Evolutionary conservation across 2,888 invertebrate genomes (phyloP), one percentile per base, ranked within the genome.

Genomic region (Hyposoter didymator): DNA sequence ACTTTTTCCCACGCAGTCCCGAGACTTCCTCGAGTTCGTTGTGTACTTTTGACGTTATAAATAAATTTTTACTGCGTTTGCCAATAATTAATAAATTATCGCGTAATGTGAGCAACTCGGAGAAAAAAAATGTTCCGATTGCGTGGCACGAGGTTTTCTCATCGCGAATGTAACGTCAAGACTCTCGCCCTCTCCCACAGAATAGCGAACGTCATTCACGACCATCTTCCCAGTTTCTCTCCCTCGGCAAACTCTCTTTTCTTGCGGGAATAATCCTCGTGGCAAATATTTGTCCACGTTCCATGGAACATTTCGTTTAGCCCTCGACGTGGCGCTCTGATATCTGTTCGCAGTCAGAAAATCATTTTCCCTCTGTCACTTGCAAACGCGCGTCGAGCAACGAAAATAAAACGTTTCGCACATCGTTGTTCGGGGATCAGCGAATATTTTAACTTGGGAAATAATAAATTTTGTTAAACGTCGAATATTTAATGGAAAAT

Each of bases 221-320:
- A 17, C 43, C 62, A 47, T 59, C 59, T 39, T 47, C 17, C 47
- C 49, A 49, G 3, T 70, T 17, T 52, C 49, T 70, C n/a, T 5
- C 49, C 17, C 64, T 55, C 45, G 28, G 43, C 32, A 47, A 17
- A 35, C 4, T 62, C 28, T 62, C 10, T 35, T 64, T 80, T 64
- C 69, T 78, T 66, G 55, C 64, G 45, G 69, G 74, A 86, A 81
- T 86, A 86, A 86, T 86, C 84, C 78, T 66, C 69, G 22, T 47
- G 32, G 66, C 86, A 84, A 86, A 86, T 84, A 86, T 86, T 86
- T 84, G 81, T 86, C 67, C 84, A 81, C 81, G 86, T 81, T 47
- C 72, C 74, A 19, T 64, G 19, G 35, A 81, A 84, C 55, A 70
- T 78, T 73, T 67, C 45, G 45, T 62, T 62, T 64, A 80, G 69